Evolutionary conservation across 2,113 vertebrate species (phyloP), one percentile per base, ranked within the genome.

Genomic region (Eclectus roratus): DNA sequence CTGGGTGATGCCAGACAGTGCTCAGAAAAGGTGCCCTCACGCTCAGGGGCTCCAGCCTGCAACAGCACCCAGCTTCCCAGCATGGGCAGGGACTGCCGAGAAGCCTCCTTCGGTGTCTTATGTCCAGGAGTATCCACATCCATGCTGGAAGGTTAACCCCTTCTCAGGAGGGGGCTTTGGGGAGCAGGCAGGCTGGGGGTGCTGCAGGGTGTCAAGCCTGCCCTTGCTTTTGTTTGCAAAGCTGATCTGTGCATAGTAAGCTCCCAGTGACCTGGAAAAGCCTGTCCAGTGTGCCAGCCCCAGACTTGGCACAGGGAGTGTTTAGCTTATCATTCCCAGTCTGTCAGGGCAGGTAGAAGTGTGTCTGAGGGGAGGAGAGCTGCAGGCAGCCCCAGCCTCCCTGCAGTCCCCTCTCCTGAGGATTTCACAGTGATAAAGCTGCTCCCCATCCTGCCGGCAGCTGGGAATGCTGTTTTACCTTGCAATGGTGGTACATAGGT

Each of bases 211-310:
- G 47, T 24, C 47, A 49, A 87, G 39, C 27, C 52, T 77, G 91
- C 55, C 66, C 64, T 89, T 49, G 53, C 43, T 85, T 85, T 88
- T 71, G 46, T 94, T 94, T 88, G 93, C 79, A 65, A 76, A 73
- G 53, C 56, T 66, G 56, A 28, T 79, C 70, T 6, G 13, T 2
- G 29, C 65, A 16, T 8, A 86, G 84, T 83, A 55, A 65, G 60
- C 77, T 91, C 55, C 69, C 1, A 1, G 76, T 84, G 70, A 64
- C 56, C 64, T 60, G 12, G 85, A 72, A 65, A 49, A 60, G 92
- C 50, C 60, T 3, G 31, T 31, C 33, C 3, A 0, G n/a, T 80
- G 76, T 6, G 37, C 80, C 94, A 92, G 74, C 56, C 70, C 7
- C 0, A 23, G 29, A 74, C 94, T 94, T 88, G 69, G 86, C 92